Evolutionary conservation across 2,113 vertebrate genomes (phyloP), one percentile per base, ranked within the genome.

Genomic region (Oncorhynchus gorbuscha): DNA sequence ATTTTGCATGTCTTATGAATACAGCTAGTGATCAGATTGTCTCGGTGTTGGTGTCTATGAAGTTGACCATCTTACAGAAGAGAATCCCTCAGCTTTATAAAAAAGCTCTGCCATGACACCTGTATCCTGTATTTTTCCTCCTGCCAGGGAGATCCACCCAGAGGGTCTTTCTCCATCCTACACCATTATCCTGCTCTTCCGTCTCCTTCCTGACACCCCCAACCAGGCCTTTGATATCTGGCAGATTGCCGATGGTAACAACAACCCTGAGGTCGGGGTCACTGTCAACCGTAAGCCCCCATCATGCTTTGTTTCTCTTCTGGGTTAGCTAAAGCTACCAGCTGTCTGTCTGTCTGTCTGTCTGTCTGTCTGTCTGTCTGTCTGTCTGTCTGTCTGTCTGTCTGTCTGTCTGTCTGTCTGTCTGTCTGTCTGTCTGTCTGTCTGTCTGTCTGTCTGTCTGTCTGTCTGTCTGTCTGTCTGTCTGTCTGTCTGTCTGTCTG

Each of bases 211-310:
- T 0, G 96, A 98, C 83, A 93, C 96, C 2, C 88, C 93, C 70
- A 94, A 76, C 0, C 96, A 98, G 69, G 93, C 97, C 59, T 99
- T 99, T 89, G 96, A 98, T 84, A 92, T 99, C 82, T 99, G 98
- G 98, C 98, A 99, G 92, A 96, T 99, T 80, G 90, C 97, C n/a
- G 96, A 98, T 92, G 94, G 93, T 89, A 95, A 95, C 90, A 95
- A 96, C 88, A 98, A 96, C 84, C 97, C 98, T 0, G 95, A 99
- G 93, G 95, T 97, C 62, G 98, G 98, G 83, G 85, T 99, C 80
- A 96, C 95, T 22, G 82, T 97, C 79, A 97, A 99, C 85, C 95
- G 98, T 99, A 95, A 97, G 97, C 69, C 69, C 20, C 69, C 69
- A 70, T 22, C 35, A 3, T 71, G 61, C n/a, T 72, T 77, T 76